These are phyloP conservation scores for Ateles fusciceps DNA, from an alignment of 2,797 vertebrate genomes.

Conservation along the genomic window DNA sequence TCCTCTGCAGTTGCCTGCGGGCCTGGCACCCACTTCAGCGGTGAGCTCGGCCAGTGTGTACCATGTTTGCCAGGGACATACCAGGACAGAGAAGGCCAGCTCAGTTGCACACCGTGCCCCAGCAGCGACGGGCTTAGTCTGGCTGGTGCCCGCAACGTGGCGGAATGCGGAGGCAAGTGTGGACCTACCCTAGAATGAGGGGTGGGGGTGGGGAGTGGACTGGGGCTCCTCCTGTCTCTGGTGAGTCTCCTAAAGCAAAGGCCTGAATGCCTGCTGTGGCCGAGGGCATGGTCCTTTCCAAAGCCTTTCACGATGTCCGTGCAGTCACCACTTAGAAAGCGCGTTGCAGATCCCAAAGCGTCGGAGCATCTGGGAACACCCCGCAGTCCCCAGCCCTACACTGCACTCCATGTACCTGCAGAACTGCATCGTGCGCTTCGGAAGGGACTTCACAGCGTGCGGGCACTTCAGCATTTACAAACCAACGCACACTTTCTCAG, in stretches of 20 bases:
- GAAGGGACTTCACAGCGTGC: background rate
- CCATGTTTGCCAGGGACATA: constrained; percentile 92
- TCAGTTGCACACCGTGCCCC: constrained; percentile 95
- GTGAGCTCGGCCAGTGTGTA: constrained; percentile 90
- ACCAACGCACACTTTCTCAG: fast-evolving
- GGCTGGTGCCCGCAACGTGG: constrained; percentile 91
- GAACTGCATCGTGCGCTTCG: fast-evolving
- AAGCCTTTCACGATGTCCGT: fast-evolving
- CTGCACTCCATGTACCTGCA: fast-evolving
- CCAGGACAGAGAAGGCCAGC: constrained; percentile 93
- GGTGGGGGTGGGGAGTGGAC: fast-evolving
- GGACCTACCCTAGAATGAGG: background rate
- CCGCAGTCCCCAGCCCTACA: fast-evolving
- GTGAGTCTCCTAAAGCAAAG: background rate
- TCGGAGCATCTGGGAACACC: fast-evolving
- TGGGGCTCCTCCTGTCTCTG: no score
- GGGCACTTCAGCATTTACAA: fast-evolving
- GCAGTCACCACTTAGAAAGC: fast-evolving
- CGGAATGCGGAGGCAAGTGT: constrained; percentile 94
- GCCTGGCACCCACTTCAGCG: constrained; percentile 92
- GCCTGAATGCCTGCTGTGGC: fast-evolving
- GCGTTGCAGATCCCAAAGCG: fast-evolving
- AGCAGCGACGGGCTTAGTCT: constrained; percentile 90
- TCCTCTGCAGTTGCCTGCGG: constrained; percentile 90
- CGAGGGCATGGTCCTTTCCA: background rate